phyloP scores from a whole-genome alignment of 1,140 invertebrate species.

The Ips nitidus region DNA sequence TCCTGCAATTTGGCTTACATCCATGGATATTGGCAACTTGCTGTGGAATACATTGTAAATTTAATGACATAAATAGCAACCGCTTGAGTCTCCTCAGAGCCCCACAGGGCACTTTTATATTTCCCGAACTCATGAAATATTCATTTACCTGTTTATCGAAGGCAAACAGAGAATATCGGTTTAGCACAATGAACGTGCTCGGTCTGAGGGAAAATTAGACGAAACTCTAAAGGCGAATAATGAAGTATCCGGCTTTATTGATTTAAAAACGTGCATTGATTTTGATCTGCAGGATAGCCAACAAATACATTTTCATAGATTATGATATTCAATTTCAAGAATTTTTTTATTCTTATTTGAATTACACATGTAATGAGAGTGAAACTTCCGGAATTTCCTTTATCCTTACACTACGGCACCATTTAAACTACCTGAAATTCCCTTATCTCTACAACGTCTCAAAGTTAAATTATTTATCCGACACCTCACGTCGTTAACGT shows the following conservation, averaged over 20 bases:
- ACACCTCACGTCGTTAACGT: conserved; percentile 13
- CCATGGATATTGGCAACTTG: conserved; percentile 11
- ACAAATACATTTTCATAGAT: too few relatives aligned
- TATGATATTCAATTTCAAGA: too few relatives aligned
- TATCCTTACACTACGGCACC: too few relatives aligned
- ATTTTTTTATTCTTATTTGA: too few relatives aligned
- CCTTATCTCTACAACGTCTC: conserved; percentile 1
- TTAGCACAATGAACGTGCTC: conserved; percentile 17
- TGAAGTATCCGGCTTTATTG: neutral
- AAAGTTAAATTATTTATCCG: conserved; percentile 17
- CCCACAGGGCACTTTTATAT: conserved; percentile 17
- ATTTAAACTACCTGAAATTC: too few relatives aligned
- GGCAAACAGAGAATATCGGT: conserved; percentile 23
- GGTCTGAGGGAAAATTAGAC: conserved; percentile 10
- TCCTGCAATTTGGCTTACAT: conserved; percentile 7
- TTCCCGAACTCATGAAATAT: conserved; percentile 27
- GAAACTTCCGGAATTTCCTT: too few relatives aligned
- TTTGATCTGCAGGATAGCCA: neutral
- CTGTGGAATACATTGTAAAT: conserved; percentile 21
- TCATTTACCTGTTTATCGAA: conserved; percentile 28
- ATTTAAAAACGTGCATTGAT: neutral
- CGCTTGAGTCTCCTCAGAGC: conserved; percentile 8
- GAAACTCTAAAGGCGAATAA: neutral
- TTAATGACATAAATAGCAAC: conserved; percentile 21
- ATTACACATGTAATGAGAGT: too few relatives aligned